These are phyloP conservation scores for Drosophila limbata DNA, from an alignment of 2,888 invertebrate species.

Conservation along the genomic window DNA sequence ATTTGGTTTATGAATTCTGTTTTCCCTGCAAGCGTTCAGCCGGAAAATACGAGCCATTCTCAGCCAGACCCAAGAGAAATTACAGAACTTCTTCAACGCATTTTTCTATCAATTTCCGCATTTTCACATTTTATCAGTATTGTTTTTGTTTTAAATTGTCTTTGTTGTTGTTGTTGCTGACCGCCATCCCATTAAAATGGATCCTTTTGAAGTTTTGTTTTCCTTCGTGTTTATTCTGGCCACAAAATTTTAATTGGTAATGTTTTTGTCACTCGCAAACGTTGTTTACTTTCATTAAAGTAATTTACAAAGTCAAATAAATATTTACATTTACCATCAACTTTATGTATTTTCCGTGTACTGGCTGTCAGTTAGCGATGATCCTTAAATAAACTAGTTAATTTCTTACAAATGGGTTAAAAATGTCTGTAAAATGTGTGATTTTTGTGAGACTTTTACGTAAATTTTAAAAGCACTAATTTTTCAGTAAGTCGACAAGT, in stretches of 20 bases:
- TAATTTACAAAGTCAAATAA: constrained; percentile 63
- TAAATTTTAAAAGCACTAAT: too few relatives aligned
- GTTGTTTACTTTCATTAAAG: constrained; percentile 61
- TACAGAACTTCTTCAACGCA: constrained; percentile 26
- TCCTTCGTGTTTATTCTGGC: constrained; percentile 17
- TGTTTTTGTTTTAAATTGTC: constrained; percentile 20
- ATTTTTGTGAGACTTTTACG: too few relatives aligned
- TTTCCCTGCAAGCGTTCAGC: constrained; percentile 67
- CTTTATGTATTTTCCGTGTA: not conserved
- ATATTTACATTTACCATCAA: constrained; percentile 32
- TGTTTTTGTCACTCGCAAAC: constrained; percentile 14
- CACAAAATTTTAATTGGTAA: constrained; percentile 61
- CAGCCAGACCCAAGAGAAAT: constrained; percentile 13
- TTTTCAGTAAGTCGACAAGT: too few relatives aligned
- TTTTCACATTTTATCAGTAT: constrained; percentile 24
- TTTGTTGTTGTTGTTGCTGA: constrained; percentile 14
- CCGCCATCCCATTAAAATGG: constrained; percentile 28
- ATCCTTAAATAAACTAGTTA: not conserved
- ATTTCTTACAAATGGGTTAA: not conserved
- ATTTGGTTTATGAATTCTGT: constrained; percentile 73
- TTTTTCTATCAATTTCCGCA: constrained; percentile 51
- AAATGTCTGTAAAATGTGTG: not conserved
- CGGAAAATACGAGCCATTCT: constrained; percentile 60
- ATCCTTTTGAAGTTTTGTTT: constrained; percentile 26
- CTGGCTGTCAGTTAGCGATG: not conserved